Conservation (phyloP, 2,888 invertebrate species). For the Calameuta filiformis region DNA sequence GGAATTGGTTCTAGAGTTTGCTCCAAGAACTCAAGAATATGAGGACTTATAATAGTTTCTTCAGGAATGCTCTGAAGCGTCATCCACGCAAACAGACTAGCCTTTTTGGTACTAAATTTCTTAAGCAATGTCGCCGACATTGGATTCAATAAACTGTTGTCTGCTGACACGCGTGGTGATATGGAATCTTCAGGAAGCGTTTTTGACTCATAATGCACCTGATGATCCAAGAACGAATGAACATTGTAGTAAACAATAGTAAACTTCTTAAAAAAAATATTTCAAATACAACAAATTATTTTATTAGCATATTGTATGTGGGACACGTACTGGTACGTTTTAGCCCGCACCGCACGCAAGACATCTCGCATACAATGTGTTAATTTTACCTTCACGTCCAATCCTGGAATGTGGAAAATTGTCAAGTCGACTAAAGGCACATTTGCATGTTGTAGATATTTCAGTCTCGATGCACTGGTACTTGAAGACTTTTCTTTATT, state of each 20-base stretch:
- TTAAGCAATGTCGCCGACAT: slow-evolving; percentile 55
- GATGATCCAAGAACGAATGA: slow-evolving; percentile 16
- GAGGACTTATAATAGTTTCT: slow-evolving; percentile 97
- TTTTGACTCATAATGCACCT: slow-evolving; percentile 86
- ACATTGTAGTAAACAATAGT: neutral
- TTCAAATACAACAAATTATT: neutral
- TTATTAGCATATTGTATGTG: too few relatives aligned
- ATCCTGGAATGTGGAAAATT: slow-evolving; percentile 89
- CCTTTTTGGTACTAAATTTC: slow-evolving; percentile 82
- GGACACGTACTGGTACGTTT: too few relatives aligned
- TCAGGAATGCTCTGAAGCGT: slow-evolving; percentile 97
- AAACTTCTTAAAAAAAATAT: neutral
- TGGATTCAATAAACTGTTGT: slow-evolving; percentile 56
- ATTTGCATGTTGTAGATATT: slow-evolving; percentile 63
- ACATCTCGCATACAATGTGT: too few relatives aligned
- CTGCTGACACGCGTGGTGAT: slow-evolving; percentile 65
- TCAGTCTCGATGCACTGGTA: slow-evolving; percentile 60
- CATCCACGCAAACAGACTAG: slow-evolving; percentile 93
- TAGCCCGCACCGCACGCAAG: too few relatives aligned
- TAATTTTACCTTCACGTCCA: slow-evolving; percentile 81
- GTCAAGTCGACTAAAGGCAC: slow-evolving; percentile 80
- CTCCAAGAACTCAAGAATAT: slow-evolving; percentile 95
- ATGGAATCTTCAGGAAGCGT: slow-evolving; percentile 74
- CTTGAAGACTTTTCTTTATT: slow-evolving; percentile 61
- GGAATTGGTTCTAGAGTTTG: slow-evolving; percentile 97